These are phyloP conservation scores for Macrocentrus cingulum DNA, from an alignment of 1,140 invertebrate species.

Conservation along the genomic window DNA sequence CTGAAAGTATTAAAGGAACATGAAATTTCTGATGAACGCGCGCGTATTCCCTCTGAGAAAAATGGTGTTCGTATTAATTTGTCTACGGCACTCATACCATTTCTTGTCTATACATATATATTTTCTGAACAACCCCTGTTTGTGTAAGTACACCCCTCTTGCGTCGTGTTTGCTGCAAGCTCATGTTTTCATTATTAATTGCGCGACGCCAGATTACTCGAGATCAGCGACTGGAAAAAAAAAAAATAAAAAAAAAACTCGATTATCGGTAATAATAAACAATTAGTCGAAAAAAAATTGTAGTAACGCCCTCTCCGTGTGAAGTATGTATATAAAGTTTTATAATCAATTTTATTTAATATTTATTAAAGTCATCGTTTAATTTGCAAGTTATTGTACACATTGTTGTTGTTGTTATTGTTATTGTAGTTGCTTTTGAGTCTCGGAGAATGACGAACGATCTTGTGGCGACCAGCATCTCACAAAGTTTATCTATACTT, in stretches of 20 bases:
- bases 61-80: constrained; percentile 14
- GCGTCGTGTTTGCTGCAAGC: neutral
- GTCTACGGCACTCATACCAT: constrained; percentile 4
- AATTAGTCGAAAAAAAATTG: neutral
- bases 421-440: neutral
- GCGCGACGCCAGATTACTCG: constrained; percentile 7
- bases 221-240: neutral
- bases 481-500: neutral
- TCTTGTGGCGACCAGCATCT: neutral
- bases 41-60: no score
- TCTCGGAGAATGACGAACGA: neutral
- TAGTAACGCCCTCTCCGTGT: neutral
- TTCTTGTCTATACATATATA: neutral
- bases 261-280: constrained; percentile 13
- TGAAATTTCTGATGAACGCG: constrained; percentile 10
- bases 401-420: no score
- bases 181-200: constrained; percentile 14
- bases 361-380: neutral
- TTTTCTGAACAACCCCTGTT: neutral
- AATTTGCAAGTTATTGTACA: neutral
- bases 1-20: constrained; percentile 4
- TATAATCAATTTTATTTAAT: neutral
- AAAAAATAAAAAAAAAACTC: neutral
- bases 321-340: neutral
- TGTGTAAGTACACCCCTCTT: neutral